These are phyloP conservation scores for Clivina fossor DNA, from an alignment of 2,888 invertebrate species.

Conservation along the genomic window DNA sequence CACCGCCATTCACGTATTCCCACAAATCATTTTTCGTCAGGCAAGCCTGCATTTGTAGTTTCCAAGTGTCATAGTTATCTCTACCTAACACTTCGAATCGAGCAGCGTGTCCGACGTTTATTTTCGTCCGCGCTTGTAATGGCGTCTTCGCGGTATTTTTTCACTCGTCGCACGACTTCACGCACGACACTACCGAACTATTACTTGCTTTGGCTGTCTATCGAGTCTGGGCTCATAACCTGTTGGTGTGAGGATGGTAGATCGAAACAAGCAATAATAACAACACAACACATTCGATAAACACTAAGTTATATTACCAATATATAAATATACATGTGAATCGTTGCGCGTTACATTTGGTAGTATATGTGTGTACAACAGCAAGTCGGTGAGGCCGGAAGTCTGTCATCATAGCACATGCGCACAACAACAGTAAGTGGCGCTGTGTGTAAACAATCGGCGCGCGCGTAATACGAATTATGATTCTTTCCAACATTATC, in stretches of 20 bases:
- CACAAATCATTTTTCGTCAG: slow-evolving; percentile 21
- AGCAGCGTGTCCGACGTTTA: not conserved
- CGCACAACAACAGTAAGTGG: no score
- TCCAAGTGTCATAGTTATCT: slow-evolving; percentile 22
- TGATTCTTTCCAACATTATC: no score
- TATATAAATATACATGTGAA: no score
- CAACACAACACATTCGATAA: not conserved
- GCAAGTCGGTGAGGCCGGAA: no score
- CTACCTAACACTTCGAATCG: not conserved
- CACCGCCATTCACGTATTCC: slow-evolving; percentile 8
- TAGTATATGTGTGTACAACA: no score
- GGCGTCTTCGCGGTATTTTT: not conserved
- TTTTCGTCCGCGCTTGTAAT: not conserved
- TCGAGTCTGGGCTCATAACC: slow-evolving; percentile 15
- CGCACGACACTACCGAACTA: not conserved
- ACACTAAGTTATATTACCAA: slow-evolving; percentile 35
- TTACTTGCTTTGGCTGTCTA: not conserved
- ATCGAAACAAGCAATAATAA: not conserved
- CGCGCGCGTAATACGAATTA: no score
- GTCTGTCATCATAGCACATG: no score
- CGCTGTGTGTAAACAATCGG: no score
- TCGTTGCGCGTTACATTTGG: no score
- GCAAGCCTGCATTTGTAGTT: slow-evolving; percentile 11
- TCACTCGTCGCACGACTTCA: not conserved
- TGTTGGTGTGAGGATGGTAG: not conserved